These are phyloP conservation scores for Xyrichtys novacula DNA, from an alignment of 2,797 vertebrate genomes.

Conservation along the genomic window DNA sequence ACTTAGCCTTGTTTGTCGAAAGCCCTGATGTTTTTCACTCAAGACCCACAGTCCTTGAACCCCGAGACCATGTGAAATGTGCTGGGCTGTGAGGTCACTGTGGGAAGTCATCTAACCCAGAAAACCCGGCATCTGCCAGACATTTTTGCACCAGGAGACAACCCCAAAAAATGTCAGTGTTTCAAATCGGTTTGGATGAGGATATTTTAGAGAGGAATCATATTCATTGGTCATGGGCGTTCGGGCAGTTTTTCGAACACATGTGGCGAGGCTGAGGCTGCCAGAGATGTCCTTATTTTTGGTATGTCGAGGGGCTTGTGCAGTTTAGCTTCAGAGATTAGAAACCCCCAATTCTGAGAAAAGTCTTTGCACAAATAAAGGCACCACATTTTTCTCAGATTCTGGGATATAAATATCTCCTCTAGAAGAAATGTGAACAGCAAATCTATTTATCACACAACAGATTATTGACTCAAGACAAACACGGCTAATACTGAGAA, in stretches of 20 bases:
- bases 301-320: conserved; percentile 83
- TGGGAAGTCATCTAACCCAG: conserved; percentile 83
- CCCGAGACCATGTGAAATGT: conserved; percentile 39
- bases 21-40: conserved; percentile 54
- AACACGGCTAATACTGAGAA: neutral
- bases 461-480: conserved; percentile 4
- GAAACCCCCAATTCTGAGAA: conserved; percentile 64
- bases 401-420: conserved; percentile 67
- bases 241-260: conserved; percentile 77
- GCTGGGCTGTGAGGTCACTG: conserved; percentile 77
- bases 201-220: conserved; percentile 84
- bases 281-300: conserved; percentile 82
- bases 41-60: conserved; percentile 38
- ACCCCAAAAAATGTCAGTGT: conserved; percentile 86
- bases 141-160: conserved; percentile 85
- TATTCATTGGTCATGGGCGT: conserved; percentile 81
- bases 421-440: conserved; percentile 46
- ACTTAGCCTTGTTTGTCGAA: conserved; percentile 45
- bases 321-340: conserved; percentile 73
- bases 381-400: conserved; percentile 49
- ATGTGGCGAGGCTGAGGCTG: conserved; percentile 77
- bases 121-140: conserved; percentile 85
- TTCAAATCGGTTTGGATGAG: conserved; percentile 87
- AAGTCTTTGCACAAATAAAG: conserved; percentile 24
- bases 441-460: conserved; percentile 42